Percentiles rank a stretch among this genome's conserved stretches.
Evolutionary conservation across 2,888 invertebrate genomes (phyloP).

Genomic region (Drosophila cognata): DNA sequence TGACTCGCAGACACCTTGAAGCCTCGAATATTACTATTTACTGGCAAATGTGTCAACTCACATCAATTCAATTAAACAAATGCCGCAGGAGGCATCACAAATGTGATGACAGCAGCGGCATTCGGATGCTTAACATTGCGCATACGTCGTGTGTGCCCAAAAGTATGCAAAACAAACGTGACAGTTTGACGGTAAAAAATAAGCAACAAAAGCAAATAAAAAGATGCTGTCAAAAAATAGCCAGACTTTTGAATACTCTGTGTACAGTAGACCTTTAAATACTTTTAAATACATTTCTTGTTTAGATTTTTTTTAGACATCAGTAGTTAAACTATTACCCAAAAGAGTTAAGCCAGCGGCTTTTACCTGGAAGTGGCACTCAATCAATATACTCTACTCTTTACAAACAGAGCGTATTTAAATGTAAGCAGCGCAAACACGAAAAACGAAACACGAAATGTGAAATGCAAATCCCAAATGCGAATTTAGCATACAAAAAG

Average conservation of each 20-base stretch:
- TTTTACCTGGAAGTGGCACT: too few species aligned
- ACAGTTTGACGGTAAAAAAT: slow-evolving; percentile 44
- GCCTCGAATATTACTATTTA: slow-evolving; percentile 8
- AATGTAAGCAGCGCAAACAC: neutral
- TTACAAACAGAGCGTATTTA: neutral
- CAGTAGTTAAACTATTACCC: neutral
- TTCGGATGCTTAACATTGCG: slow-evolving; percentile 50
- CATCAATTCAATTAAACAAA: slow-evolving; percentile 72
- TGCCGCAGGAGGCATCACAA: slow-evolving; percentile 33
- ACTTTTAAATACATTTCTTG: neutral
- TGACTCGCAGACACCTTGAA: slow-evolving; percentile 4
- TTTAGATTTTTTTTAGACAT: neutral
- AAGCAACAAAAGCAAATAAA: neutral
- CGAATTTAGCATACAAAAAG: slow-evolving; percentile 62
- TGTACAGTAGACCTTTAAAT: neutral
- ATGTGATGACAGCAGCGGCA: slow-evolving; percentile 27
- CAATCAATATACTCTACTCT: neutral
- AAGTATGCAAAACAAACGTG: slow-evolving; percentile 69
- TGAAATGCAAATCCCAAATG: slow-evolving; percentile 69
- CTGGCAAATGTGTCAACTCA: slow-evolving; percentile 50
- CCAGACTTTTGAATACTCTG: slow-evolving; percentile 5
- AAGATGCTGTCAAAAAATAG: neutral
- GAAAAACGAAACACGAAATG: slow-evolving; percentile 13
- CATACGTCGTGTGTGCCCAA: slow-evolving; percentile 38
- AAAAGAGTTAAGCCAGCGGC: neutral